Base-by-base conservation (phyloP, 2,113 vertebrate genomes). In the Caranx ignobilis region DNA sequence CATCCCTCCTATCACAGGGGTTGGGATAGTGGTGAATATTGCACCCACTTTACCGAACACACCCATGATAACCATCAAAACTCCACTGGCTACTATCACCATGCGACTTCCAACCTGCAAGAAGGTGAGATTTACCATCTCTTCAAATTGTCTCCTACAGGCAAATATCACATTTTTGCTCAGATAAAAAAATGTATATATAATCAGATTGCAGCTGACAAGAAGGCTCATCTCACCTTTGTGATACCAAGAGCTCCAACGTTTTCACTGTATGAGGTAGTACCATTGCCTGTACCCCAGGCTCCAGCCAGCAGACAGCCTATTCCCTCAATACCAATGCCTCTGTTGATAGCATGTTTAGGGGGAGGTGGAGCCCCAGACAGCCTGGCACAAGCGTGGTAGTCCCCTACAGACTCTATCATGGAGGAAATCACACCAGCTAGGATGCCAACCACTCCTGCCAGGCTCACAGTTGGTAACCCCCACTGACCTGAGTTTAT, bases 251-350 rank as follows among this genome's bases (percentile, higher is more conserved):
- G 93, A 0, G 96, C 97, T 0, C 97, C 98, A 4, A 99, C 90
- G 0, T 99, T 99, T 90, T 99, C 97, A 0, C 98, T 99, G 95
- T 97, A 99, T 0, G 98, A 99, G 0, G 98, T 99, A 82, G 97
- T 98, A 12, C 98, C 98, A 0, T 97, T 99, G 2, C 97, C 98
- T 0, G 98, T 97, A 0, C 98, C 98, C 97, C 97, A 99, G 64
- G 96, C 96, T 2, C 97, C 98, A 0, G 98, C 98, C 89, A 99
- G 89, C 65, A 99, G 94, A 71, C 97, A 97, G 71, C 98, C 97
- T 0, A 99, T 89, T 26, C 98, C 98, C 85, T 99, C 97, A 0
- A 99, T 95, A 2, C 96, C 96, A 0, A 99, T 98, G 1, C 97
- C 98, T 0, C 98, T 95, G 93, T 94, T 98, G 89, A 99, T 93